Base-by-base conservation (phyloP, 2,113 vertebrate genomes). In the Ptyas mucosa region DNA sequence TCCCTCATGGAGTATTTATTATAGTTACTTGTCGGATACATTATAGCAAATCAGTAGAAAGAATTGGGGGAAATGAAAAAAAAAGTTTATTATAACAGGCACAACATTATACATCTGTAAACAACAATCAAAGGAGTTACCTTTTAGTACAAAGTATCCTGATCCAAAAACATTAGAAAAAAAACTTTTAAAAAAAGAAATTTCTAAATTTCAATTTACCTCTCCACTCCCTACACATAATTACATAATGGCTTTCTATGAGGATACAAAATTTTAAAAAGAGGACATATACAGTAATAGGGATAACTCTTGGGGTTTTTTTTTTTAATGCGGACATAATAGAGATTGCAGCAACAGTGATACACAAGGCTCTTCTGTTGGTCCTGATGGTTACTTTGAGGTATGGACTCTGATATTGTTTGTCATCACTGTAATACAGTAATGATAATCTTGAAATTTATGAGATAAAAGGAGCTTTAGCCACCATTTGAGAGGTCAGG, bases 1-100 rank as follows among this genome's bases (percentile, higher is more conserved):
- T 52, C 90, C 49, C 11, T 1, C 61, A 0, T 64, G 89, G 86
- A 81, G 11, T 53, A 61, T 0, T 1, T 34, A 0, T 20, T 90
- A 93, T 75, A 85, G 92, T 43, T 57, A 3, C 53, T 92, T 54
- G 53, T 53, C 93, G 2, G 43, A 58, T 29, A 54, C 53, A 57
- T 0, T 81, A 0, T 34, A 24, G 34, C 21, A 87, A 34, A 8
- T 4, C 5, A 0, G 0, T 58, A 52, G 75, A 10, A 91, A 43
- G 18, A 52, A 90, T 26, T 24, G 5, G 69, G 0, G 0, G 46
- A 49, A 64, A 89, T 81, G 29, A 3, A 0, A 0, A 49, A 8
- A 86, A 10, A 55, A 75, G 43, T 46, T 46, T 92, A 61, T 89
- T 23, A 55, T 88, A 53, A 52, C 29, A 29, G 0, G 53, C 26